Conservation (phyloP, 37 sponge, comb jelly and placozoan genomes). For the Hexactinellida sp. region DNA sequence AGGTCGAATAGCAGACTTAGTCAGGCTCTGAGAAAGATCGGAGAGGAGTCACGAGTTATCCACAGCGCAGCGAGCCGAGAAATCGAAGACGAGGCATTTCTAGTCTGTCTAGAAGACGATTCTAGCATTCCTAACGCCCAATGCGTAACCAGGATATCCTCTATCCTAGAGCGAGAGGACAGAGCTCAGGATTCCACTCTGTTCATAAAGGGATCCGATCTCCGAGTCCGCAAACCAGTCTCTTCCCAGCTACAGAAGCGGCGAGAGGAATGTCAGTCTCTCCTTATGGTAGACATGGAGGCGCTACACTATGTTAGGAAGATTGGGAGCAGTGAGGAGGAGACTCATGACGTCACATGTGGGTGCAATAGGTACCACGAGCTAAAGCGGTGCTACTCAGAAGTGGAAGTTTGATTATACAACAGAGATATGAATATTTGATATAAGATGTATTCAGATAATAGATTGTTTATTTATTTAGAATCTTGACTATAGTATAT, state of each 20-base stretch:
- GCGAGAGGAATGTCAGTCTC: not conserved
- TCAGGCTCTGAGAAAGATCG: not conserved
- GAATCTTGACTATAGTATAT: too few relatives aligned
- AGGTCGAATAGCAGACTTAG: not conserved
- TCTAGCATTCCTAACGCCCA: not conserved
- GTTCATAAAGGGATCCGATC: not conserved
- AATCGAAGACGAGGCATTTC: not conserved
- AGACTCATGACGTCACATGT: not conserved
- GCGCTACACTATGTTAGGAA: not conserved
- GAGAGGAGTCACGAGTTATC: not conserved
- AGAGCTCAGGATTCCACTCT: not conserved
- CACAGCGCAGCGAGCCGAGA: not conserved
- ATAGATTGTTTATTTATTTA: too few relatives aligned
- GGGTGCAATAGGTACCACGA: not conserved
- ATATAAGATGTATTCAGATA: too few relatives aligned
- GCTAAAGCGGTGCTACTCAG: not conserved
- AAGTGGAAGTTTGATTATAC: not conserved
- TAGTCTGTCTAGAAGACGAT: not conserved
- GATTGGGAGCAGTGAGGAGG: not conserved
- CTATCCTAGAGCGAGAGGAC: constrained; percentile 7
- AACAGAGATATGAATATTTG: too few relatives aligned
- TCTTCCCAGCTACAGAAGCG: not conserved
- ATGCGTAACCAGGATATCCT: not conserved
- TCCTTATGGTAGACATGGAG: not conserved
- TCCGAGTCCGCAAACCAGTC: not conserved